A percentile compares a stretch with the other conserved stretches of the same genome.
Conservation (phyloP, 2,888 invertebrate genomes). For the Euzetes globulus region DNA sequence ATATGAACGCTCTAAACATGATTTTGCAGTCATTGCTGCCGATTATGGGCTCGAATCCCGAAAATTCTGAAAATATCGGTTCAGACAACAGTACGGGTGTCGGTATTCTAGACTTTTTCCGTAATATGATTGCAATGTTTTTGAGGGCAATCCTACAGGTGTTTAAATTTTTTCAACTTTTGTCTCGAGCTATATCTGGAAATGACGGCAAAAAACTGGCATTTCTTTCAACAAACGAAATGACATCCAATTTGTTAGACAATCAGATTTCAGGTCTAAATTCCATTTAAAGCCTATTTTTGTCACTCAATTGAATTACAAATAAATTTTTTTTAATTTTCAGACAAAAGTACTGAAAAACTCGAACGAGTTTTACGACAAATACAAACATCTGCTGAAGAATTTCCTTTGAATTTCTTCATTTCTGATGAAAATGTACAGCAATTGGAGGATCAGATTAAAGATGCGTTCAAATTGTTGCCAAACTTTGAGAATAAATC, state of each 20-base stretch:
- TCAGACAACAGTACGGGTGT: slow-evolving; percentile 6
- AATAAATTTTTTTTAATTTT: background rate
- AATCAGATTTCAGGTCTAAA: background rate
- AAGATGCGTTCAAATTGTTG: background rate
- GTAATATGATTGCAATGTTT: slow-evolving; percentile 1
- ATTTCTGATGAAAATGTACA: background rate
- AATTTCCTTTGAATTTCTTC: background rate
- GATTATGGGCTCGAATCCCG: background rate
- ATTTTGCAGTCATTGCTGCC: background rate
- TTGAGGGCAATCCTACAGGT: background rate
- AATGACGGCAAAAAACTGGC: background rate
- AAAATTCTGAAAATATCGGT: background rate
- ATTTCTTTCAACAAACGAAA: background rate
- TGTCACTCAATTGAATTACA: background rate
- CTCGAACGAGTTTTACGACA: background rate
- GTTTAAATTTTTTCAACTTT: background rate
- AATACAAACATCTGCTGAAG: background rate
- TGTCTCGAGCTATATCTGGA: background rate
- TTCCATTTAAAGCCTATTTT: background rate
- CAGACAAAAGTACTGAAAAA: background rate
- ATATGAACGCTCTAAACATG: background rate
- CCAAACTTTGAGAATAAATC: background rate
- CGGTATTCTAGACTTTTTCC: slow-evolving; percentile 4
- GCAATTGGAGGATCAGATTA: background rate
- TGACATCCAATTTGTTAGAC: background rate